Evolutionary conservation across 1,140 invertebrate species (phyloP).

Genomic region (Tetramorium alpestre): DNA sequence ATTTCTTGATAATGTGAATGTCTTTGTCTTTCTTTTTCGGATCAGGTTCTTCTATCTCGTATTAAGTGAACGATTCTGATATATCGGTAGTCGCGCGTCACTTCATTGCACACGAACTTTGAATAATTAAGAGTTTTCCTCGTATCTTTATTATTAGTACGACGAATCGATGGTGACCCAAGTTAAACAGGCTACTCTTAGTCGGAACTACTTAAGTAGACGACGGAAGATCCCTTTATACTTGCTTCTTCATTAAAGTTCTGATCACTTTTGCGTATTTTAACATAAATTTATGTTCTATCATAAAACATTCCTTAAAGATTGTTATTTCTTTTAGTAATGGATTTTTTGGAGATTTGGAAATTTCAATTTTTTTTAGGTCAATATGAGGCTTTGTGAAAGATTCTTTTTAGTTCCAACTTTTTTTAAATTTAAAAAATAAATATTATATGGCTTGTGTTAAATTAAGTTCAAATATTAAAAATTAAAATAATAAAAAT

Average conservation of each 20-base stretch:
- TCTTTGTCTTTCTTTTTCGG: not conserved
- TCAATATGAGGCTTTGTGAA: not conserved
- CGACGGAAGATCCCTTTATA: not conserved
- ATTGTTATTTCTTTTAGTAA: not conserved
- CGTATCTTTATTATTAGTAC: slow-evolving; percentile 31
- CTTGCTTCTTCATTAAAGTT: not conserved
- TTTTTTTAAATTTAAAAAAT: not conserved
- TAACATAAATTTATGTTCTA: not conserved
- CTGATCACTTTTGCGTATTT: not conserved
- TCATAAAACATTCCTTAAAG: not conserved
- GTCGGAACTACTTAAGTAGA: not conserved
- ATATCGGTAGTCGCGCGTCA: not conserved
- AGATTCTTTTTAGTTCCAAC: not conserved
- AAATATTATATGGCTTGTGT: not conserved
- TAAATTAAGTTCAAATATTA: not conserved
- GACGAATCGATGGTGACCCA: slow-evolving; percentile 24
- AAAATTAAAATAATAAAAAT: not conserved
- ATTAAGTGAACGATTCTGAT: not conserved
- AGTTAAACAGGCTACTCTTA: not conserved
- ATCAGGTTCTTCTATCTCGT: not conserved
- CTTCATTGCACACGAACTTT: not conserved
- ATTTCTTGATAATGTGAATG: not conserved
- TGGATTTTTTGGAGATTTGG: not conserved
- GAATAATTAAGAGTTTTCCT: slow-evolving; percentile 24
- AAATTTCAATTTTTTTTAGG: not conserved